These are phyloP conservation scores for Eulemur mongoz DNA, from an alignment of 2,797 vertebrate species.

Conservation along the genomic window DNA sequence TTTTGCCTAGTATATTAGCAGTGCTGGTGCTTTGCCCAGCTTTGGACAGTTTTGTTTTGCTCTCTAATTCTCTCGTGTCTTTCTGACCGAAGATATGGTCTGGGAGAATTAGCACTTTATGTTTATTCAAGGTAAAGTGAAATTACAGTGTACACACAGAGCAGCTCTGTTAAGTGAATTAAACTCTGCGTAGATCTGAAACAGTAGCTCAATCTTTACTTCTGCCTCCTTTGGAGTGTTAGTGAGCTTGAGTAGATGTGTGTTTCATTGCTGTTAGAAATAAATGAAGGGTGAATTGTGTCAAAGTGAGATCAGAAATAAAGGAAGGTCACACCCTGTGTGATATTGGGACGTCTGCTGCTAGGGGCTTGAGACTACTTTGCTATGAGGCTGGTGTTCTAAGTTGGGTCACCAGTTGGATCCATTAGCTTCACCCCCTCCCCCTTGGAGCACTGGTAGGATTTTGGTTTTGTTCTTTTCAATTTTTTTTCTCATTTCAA, in stretches of 20 bases:
- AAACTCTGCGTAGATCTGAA: background rate
- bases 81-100: constrained; percentile 24
- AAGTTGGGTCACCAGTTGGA: background rate
- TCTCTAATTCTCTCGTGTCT: background rate
- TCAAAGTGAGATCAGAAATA: background rate
- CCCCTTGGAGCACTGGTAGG: background rate
- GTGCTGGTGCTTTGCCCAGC: background rate
- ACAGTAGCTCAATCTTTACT: background rate
- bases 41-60: constrained; percentile 12
- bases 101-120: background rate
- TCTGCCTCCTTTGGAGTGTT: background rate
- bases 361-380: background rate
- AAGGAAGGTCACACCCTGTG: background rate
- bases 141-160: background rate
- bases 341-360: background rate
- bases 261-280: background rate
- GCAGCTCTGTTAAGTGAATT: background rate
- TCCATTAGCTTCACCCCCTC: background rate
- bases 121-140: background rate
- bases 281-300: background rate
- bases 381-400: background rate
- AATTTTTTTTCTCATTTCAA: background rate
- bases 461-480: background rate
- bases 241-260: background rate
- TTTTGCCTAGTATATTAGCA: background rate